These are phyloP conservation scores for Ifrita kowaldi DNA, from an alignment of 2,113 vertebrate genomes.

Conservation along the genomic window DNA sequence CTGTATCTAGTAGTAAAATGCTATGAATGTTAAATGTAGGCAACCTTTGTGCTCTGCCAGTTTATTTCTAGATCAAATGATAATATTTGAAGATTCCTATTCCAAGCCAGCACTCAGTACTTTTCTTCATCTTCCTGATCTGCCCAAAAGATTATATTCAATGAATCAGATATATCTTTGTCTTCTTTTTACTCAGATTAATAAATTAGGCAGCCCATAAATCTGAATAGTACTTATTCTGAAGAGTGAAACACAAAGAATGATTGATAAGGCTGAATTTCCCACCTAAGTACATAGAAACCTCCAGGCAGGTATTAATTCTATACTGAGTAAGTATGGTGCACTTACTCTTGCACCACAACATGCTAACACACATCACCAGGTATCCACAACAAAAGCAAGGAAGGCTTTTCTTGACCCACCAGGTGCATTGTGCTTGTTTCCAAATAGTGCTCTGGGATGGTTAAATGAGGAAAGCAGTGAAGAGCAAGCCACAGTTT, in stretches of 20 bases:
- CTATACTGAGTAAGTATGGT: neutral
- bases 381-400: neutral
- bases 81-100: neutral
- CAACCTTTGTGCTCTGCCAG: slow-evolving; percentile 28
- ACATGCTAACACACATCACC: neutral
- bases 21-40: slow-evolving; percentile 18
- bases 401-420: neutral
- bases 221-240: neutral
- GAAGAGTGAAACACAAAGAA: neutral
- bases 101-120: neutral
- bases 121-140: neutral
- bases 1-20: slow-evolving; percentile 13
- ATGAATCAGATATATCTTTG: neutral
- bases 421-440: neutral
- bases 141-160: neutral
- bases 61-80: slow-evolving; percentile 11
- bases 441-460: neutral
- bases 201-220: neutral
- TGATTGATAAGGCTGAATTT: neutral
- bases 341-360: neutral
- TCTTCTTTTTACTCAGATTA: neutral
- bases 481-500: neutral
- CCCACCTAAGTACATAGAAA: neutral
- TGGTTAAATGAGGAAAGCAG: neutral
- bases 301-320: neutral